Evolutionary conservation across 2,113 vertebrate genomes (phyloP), one percentile per base, ranked within the genome.

Genomic region (Bufo bufo): DNA sequence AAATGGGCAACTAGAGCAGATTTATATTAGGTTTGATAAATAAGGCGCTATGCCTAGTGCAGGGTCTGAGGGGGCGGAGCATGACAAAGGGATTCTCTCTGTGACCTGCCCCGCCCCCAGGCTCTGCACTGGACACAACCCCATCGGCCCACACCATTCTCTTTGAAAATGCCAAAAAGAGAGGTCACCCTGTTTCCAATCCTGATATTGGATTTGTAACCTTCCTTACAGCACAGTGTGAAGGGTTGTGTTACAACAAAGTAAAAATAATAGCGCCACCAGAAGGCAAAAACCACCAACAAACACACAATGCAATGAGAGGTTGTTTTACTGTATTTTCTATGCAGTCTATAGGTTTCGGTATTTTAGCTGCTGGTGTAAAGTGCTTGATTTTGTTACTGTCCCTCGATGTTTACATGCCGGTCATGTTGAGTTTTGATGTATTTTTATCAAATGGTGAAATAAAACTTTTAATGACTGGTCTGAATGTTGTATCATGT

Each of bases 381-480:
- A 80, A 80, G 54, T 23, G 63, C 63, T 52, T 82, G 59, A 66
- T 63, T 65, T 65, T 63, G 56, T 61, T 63, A 82, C 17, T 4
- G 45, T 59, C 50, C 65, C 63, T 69, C 1, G 63, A 71, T 84
- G 82, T 84, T 71, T 84, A 84, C 82, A 84, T 71, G 82, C 82
- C 82, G 82, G 63, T 54, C 82, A 84, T 84, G 82, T 71, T 12
- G 20, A 52, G 61, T 61, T 14, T 23, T 69, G 79, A 61, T 61
- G 82, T 69, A 84, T 84, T 84, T 84, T 84, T 84, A 69, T 69
- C 12, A 84, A 52, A 69, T 69, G 49, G 65, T 84, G 49, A 84
- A 69, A 84, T 84, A 81, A 81, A 63, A 45, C 47, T 61, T 81
- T 45, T 6, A 80, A 80, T 59, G 78, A 81, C 79, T 47, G 56